These are phyloP conservation scores for Danio choprae DNA, from an alignment of 2,797 vertebrate genomes.

Conservation along the genomic window DNA sequence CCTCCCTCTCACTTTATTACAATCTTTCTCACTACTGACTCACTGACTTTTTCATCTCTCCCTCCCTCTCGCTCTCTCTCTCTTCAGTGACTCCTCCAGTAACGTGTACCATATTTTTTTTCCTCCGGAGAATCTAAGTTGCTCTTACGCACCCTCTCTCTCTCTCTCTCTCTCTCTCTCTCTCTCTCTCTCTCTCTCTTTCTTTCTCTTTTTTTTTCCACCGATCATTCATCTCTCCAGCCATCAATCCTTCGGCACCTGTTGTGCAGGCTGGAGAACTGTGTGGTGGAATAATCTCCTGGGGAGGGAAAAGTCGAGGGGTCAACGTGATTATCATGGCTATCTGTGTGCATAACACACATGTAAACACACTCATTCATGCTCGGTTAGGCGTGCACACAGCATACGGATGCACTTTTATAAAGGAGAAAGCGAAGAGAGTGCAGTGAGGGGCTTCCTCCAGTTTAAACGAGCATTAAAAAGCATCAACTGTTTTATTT, in stretches of 20 bases:
- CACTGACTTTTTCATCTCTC: constrained; percentile 61
- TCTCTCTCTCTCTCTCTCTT: constrained; percentile 49
- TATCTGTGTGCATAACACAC: constrained; percentile 42
- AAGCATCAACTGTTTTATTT: neutral
- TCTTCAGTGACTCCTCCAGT: constrained; percentile 62
- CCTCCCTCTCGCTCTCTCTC: constrained; percentile 51
- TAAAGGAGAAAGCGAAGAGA: constrained; percentile 41
- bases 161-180: constrained; percentile 50
- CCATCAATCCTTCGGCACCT: constrained; percentile 56
- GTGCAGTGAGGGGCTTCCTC: constrained; percentile 31
- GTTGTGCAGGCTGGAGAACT: constrained; percentile 51
- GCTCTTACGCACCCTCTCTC: constrained; percentile 48
- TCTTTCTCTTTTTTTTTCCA: constrained; percentile 42
- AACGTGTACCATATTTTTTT: constrained; percentile 62
- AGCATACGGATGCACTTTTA: constrained; percentile 26
- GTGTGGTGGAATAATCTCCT: constrained; percentile 38
- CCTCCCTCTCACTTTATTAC: constrained; percentile 76
- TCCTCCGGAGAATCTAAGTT: constrained; percentile 49
- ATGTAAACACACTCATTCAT: constrained; percentile 47
- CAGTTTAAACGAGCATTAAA: constrained; percentile 1
- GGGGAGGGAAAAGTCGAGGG: constrained; percentile 32
- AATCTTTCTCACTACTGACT: constrained; percentile 74
- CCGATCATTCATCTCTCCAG: constrained; percentile 46
- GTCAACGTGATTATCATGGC: constrained; percentile 45
- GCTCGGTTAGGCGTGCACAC: neutral